Percentiles rank a stretch among this genome's conserved stretches.
phyloP scores from a whole-genome alignment of 2,797 vertebrate species.

The Onychomys leucogaster region DNA sequence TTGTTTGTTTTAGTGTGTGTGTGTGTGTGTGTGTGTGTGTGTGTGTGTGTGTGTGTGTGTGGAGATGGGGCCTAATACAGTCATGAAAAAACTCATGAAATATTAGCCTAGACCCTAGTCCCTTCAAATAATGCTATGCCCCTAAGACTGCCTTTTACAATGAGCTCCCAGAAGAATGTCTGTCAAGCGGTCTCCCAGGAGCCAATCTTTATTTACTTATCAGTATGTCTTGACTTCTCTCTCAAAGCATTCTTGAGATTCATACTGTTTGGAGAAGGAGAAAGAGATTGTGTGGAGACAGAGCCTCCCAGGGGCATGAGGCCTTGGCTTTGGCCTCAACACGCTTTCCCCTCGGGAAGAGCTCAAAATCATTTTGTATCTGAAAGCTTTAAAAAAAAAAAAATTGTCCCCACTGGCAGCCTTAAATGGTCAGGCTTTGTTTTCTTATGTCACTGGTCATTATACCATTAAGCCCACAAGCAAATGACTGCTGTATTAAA shows the following conservation, averaged over 20 bases:
- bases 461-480: background rate
- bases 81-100: slow-evolving; percentile 28
- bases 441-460: background rate
- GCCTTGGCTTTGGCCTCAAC: slow-evolving; percentile 15
- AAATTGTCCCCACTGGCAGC: slow-evolving; percentile 11
- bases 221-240: slow-evolving; percentile 41
- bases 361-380: slow-evolving; percentile 22
- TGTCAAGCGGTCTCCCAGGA: slow-evolving; percentile 29
- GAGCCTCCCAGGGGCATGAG: slow-evolving; percentile 13
- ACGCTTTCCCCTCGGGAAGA: background rate
- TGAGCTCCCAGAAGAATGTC: slow-evolving; percentile 44
- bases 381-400: background rate
- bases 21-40: background rate
- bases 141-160: slow-evolving; percentile 53
- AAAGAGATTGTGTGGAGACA: slow-evolving; percentile 10
- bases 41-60: background rate
- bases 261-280: slow-evolving; percentile 20
- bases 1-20: background rate
- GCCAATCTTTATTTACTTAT: slow-evolving; percentile 46
- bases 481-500: background rate
- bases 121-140: background rate
- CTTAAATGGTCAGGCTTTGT: background rate
- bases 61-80: background rate
- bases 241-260: slow-evolving; percentile 52
- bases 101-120: background rate